These are phyloP conservation scores for Trypoxylus dichotomus DNA, from an alignment of 1,140 invertebrate species.

Conservation along the genomic window DNA sequence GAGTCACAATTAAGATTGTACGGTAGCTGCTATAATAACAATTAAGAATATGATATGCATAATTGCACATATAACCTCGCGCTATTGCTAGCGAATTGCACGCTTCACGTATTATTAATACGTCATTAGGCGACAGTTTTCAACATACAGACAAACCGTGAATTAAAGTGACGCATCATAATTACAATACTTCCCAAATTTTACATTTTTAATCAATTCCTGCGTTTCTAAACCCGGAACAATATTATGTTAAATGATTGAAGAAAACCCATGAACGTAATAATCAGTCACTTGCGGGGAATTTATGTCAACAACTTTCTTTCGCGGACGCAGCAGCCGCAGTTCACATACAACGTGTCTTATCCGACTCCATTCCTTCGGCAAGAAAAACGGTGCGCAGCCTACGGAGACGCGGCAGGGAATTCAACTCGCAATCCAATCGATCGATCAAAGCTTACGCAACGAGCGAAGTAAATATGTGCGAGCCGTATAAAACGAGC, in stretches of 20 bases:
- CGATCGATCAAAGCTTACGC: not conserved
- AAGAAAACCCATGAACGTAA: not conserved
- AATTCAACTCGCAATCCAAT: not conserved
- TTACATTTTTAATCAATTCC: too few relatives aligned
- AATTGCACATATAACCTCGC: too few relatives aligned
- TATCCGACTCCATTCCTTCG: not conserved
- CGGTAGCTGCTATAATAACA: too few relatives aligned
- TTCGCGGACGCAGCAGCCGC: not conserved
- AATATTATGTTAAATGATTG: not conserved
- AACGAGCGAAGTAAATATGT: not conserved
- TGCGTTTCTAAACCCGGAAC: not conserved
- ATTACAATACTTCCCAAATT: too few relatives aligned
- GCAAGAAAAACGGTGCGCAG: not conserved
- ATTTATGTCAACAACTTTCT: constrained; percentile 17
- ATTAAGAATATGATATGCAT: too few relatives aligned
- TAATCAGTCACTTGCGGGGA: not conserved
- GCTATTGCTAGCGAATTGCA: too few relatives aligned
- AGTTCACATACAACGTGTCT: not conserved
- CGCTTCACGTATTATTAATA: too few relatives aligned
- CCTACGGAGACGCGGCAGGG: not conserved
- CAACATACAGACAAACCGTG: too few relatives aligned
- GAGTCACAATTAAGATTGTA: too few relatives aligned
- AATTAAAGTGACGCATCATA: too few relatives aligned
- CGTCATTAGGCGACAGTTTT: too few relatives aligned
- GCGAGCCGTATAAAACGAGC: not conserved